A percentile compares a stretch with the other conserved stretches of the same genome.
Conservation (phyloP, 2,888 invertebrate species). For the Rotaria sp. region DNA sequence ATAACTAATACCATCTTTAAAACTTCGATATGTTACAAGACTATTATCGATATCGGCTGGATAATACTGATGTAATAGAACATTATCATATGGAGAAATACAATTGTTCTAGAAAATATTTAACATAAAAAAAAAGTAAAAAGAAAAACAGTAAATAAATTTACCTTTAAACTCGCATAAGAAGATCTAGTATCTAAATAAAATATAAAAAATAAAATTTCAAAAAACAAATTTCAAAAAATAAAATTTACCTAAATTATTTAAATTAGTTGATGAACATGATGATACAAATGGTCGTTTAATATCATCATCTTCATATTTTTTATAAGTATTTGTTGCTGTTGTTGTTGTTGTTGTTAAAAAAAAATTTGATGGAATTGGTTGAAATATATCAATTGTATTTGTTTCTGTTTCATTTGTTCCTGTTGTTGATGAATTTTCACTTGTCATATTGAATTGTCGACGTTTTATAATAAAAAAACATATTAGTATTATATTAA, state of each 20-base stretch:
- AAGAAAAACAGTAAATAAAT: no score
- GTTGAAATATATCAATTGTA: constrained; percentile 39
- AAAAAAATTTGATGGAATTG: constrained; percentile 33
- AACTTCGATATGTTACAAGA: not conserved
- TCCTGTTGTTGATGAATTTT: constrained; percentile 36
- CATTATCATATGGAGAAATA: not conserved
- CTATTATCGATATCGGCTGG: not conserved
- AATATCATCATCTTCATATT: constrained; percentile 14
- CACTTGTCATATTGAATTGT: constrained; percentile 29
- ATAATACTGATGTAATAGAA: not conserved
- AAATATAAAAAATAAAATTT: not conserved
- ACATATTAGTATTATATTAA: constrained; percentile 34
- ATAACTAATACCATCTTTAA: not conserved
- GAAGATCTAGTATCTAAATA: not conserved
- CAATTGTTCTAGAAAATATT: not conserved
- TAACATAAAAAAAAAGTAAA: not conserved
- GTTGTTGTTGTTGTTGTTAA: not conserved
- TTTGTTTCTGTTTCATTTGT: constrained; percentile 40
- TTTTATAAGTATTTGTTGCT: not conserved
- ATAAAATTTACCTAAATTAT: no score
- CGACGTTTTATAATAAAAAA: constrained; percentile 36
- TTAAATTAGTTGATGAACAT: not conserved
- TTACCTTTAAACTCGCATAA: not conserved
- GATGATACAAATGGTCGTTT: constrained; percentile 16
- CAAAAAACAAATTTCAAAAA: no score